Evolutionary conservation across 2,797 vertebrate species (phyloP).

Genomic region (Smutsia temminckii): DNA sequence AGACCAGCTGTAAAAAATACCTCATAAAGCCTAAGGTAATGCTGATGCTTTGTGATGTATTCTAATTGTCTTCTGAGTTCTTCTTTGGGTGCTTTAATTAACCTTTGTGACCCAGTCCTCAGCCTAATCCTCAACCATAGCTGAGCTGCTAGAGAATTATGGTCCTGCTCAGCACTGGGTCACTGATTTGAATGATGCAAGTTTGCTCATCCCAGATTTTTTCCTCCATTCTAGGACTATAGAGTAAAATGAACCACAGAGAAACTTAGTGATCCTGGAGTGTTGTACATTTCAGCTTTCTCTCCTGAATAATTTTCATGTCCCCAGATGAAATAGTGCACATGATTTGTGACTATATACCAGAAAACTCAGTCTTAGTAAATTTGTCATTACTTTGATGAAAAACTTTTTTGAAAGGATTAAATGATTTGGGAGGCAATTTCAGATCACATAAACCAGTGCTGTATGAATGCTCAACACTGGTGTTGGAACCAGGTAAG

Average conservation of each 20-base stretch:
- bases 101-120: slow-evolving; percentile 64
- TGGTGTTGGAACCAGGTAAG: background rate
- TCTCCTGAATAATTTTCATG: background rate
- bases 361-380: background rate
- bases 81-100: slow-evolving; percentile 79
- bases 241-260: slow-evolving; percentile 14
- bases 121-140: slow-evolving; percentile 5
- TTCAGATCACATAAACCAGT: background rate
- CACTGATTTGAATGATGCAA: slow-evolving; percentile 37
- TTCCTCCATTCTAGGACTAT: background rate
- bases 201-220: background rate
- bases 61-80: slow-evolving; percentile 49
- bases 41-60: slow-evolving; percentile 46
- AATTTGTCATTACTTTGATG: background rate
- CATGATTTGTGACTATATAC: background rate
- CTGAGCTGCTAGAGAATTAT: slow-evolving; percentile 2
- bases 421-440: background rate
- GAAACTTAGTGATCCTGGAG: background rate
- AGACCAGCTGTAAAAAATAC: slow-evolving; percentile 44
- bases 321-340: slow-evolving; percentile 8
- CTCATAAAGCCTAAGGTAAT: slow-evolving; percentile 34
- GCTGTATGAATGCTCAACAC: background rate
- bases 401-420: slow-evolving; percentile 1
- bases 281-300: slow-evolving; percentile 4
- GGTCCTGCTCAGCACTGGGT: background rate